A percentile compares a stretch with the other conserved stretches of the same genome.
phyloP scores from a whole-genome alignment of 2,113 vertebrate genomes.

The Notarius lentiginosus region DNA sequence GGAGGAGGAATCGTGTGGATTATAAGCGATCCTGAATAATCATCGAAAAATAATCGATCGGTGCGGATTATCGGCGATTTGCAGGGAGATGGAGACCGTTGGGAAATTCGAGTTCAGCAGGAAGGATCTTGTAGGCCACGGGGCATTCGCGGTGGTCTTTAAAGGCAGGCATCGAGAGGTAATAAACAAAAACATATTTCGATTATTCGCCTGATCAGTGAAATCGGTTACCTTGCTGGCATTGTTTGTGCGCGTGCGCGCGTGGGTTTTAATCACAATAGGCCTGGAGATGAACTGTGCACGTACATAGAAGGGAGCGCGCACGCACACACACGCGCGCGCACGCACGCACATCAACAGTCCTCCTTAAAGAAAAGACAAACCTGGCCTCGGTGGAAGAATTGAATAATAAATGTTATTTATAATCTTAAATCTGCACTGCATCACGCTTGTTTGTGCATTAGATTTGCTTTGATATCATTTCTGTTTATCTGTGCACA shows the following conservation, averaged over 20 bases:
- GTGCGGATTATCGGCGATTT: slow-evolving; percentile 18
- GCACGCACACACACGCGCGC: neutral
- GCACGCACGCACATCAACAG: neutral
- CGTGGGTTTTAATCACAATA: neutral
- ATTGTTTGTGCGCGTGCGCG: too few species aligned
- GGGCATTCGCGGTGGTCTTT: slow-evolving; percentile 95
- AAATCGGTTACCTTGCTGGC: neutral
- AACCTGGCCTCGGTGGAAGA: too few species aligned
- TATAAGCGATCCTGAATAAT: slow-evolving; percentile 33
- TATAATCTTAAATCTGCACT: neutral
- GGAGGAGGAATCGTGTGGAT: slow-evolving; percentile 54
- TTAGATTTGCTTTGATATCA: neutral
- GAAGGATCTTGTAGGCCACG: slow-evolving; percentile 95
- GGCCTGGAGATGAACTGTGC: neutral
- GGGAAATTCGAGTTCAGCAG: slow-evolving; percentile 96
- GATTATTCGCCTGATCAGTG: neutral
- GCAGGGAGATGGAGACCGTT: slow-evolving; percentile 81
- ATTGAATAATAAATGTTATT: neutral
- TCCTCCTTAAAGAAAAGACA: slow-evolving; percentile 50
- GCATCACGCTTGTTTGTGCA: too few species aligned
- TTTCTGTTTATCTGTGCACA: neutral
- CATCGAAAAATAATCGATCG: slow-evolving; percentile 33
- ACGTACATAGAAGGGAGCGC: neutral
- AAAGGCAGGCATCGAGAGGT: slow-evolving; percentile 94
- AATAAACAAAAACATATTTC: slow-evolving; percentile 23